Evolutionary conservation across 2,888 invertebrate species (phyloP).

Genomic region (Eristalis arbustorum): DNA sequence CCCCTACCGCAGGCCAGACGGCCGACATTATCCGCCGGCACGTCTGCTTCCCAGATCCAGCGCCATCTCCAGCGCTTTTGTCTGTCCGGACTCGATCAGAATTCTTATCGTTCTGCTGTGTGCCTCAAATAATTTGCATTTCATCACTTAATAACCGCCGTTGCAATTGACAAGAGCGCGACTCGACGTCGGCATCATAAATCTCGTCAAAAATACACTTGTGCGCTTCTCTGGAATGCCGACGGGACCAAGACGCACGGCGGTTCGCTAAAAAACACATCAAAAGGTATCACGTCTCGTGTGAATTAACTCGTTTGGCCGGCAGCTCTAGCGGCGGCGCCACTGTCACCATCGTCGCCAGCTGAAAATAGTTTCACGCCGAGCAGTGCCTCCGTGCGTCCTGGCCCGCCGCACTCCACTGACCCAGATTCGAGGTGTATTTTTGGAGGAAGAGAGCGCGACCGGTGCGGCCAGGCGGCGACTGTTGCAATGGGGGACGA

Average conservation of each 20-base stretch:
- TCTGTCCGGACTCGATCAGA: constrained; percentile 6
- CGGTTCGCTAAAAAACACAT: background rate
- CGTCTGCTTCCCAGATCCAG: background rate
- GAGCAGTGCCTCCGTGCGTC: background rate
- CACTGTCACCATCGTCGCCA: background rate
- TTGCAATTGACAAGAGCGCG: constrained; percentile 7
- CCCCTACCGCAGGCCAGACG: background rate
- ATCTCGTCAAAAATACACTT: background rate
- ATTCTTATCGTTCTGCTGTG: constrained; percentile 36
- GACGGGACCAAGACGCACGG: background rate
- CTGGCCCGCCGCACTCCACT: background rate
- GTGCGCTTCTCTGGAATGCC: background rate
- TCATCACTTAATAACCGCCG: constrained; percentile 30
- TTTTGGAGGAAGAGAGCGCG: background rate
- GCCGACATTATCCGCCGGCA: background rate
- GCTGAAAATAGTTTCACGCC: background rate
- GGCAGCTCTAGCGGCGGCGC: background rate
- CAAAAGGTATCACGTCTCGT: background rate
- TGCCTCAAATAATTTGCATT: constrained; percentile 54
- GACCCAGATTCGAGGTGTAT: background rate
- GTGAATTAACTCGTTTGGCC: background rate
- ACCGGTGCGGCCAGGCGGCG: background rate
- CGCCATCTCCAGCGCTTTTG: background rate
- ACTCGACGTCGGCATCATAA: constrained; percentile 15
- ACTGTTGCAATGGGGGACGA: background rate